Evolutionary conservation across 2,113 vertebrate genomes (phyloP), one percentile per base, ranked within the genome.

Genomic region (Notiomystis cincta): DNA sequence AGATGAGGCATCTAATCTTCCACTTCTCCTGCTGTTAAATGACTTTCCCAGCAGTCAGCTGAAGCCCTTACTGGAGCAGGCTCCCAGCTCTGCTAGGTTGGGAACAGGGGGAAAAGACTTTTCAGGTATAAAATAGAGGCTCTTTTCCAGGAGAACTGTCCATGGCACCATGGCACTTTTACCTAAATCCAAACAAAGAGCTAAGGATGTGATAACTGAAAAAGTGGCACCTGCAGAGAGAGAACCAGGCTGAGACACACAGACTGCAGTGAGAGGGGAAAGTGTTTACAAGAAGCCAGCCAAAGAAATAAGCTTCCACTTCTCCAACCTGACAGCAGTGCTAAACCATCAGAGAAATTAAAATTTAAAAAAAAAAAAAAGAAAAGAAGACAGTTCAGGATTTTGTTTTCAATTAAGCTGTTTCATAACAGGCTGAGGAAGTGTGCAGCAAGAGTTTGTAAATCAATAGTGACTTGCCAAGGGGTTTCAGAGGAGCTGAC

Each of bases 351-450:
- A 83, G 45, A 66, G 9, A 7, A 7, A 27, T 54, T 22, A 9
- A 33, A 42, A 30, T 7, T 6, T 0, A 2, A 40, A 28, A 20
- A 15, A 47, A 21, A 6, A 25, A 21, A 22, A n/a, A 20, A 22
- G 16, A 28, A 45, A 22, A 15, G 13, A 15, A 8, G 4, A 5
- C 16, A 45, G 30, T 50, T 77, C 12, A 61, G 42, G 27, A 58
- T 75, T 91, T 87, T 81, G 38, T 84, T 93, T 95, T 93, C 89
- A 91, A 89, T 89, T 87, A 94, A 84, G 30, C 15, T 76, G 47
- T 89, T 96, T 87, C 44, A 44, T 73, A 94, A 90, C 50, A 48
- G 0, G 2, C 64, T 42, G 62, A 67, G 48, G 57, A 90, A 88
- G 33, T 0, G 9, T 28, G 37, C 54, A 87, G 48, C 64, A 82